Base-by-base conservation (phyloP, 2,797 vertebrate species). In the Enteromius unitaeniatus region DNA sequence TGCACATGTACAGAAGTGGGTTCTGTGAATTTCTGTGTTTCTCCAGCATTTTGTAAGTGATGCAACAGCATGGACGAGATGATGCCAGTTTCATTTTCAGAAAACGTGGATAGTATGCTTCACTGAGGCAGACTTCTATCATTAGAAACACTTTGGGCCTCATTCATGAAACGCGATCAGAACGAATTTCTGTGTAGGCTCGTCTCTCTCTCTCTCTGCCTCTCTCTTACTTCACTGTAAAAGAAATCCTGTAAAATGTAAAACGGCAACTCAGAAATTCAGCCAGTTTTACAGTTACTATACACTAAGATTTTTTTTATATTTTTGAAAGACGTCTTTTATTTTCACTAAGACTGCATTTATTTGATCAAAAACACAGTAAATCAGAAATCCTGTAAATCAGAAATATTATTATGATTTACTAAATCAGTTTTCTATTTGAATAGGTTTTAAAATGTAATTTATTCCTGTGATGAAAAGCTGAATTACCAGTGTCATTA, bases 61-160 rank as follows among this genome's bases (percentile, higher is more conserved):
- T 13, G 34, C 14, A 78, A 45, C 13, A 1, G 11, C 9, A 9
- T 19, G 31, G n/a, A 23, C 5, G 34, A 42, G 8, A 42, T 8
- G 1, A n/a, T 23, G 34, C 23, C 13, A 60, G 53, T 77, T 19
- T 42, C 21, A 60, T 26, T n/a, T 64, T 60, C 37, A 60, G 17
- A 34, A 74, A 53, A 26, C 58, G 13, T 45, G 40, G 60, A 45
- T 34, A 45, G 19, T 28, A 47, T 78, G 10, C 40, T 10, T 64
- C 58, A 21, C 40, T 28, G 23, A 47, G 58, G 21, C 58, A 28
- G 23, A 37, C 26, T 47, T 40, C 76, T 78, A 78, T 58, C 45
- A 75, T 68, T 67, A 65, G 73, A 77, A 83, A 83, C 49, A 83
- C 76, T 64, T 78, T 31, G 15, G 40, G 40, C 58, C 75, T 64